phyloP scores from a whole-genome alignment of 2,888 invertebrate genomes.

The Polylopha cassiicola region DNA sequence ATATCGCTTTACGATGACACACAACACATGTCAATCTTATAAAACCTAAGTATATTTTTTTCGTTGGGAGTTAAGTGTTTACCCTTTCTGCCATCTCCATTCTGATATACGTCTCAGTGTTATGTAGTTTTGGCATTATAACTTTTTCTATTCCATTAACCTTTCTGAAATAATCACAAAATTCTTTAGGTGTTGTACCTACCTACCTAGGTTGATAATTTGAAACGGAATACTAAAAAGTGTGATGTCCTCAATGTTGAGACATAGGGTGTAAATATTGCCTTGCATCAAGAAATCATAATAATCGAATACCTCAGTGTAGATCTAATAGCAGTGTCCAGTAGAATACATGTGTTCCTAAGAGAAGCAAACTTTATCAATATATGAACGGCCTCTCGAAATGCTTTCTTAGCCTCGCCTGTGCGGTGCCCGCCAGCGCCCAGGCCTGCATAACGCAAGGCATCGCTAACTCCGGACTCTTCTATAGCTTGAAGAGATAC shows the following conservation, averaged over 20 bases:
- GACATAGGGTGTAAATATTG: no score
- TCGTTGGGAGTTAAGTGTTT: slow-evolving; percentile 8
- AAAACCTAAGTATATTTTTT: no score
- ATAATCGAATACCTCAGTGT: slow-evolving; percentile 51
- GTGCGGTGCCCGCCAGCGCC: slow-evolving; percentile 67
- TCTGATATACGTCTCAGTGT: slow-evolving; percentile 63
- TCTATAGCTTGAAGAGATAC: slow-evolving; percentile 56
- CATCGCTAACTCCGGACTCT: slow-evolving; percentile 49
- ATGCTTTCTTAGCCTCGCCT: slow-evolving; percentile 60
- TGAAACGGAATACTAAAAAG: no score
- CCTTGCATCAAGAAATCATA: not conserved
- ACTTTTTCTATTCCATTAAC: slow-evolving; percentile 71
- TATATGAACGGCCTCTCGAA: slow-evolving; percentile 54
- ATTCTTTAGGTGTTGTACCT: no score
- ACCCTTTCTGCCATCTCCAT: slow-evolving; percentile 71
- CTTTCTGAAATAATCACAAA: slow-evolving; percentile 49
- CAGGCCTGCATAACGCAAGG: slow-evolving; percentile 57
- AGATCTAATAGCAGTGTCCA: slow-evolving; percentile 55
- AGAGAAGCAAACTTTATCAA: slow-evolving; percentile 73
- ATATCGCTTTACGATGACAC: no score
- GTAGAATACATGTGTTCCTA: slow-evolving; percentile 55
- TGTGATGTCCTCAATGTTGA: no score
- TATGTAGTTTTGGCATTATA: slow-evolving; percentile 63
- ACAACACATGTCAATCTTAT: no score
- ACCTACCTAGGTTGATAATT: no score